Evolutionary conservation across 2,113 vertebrate genomes (phyloP).

Genomic region (Trichechus manatus): DNA sequence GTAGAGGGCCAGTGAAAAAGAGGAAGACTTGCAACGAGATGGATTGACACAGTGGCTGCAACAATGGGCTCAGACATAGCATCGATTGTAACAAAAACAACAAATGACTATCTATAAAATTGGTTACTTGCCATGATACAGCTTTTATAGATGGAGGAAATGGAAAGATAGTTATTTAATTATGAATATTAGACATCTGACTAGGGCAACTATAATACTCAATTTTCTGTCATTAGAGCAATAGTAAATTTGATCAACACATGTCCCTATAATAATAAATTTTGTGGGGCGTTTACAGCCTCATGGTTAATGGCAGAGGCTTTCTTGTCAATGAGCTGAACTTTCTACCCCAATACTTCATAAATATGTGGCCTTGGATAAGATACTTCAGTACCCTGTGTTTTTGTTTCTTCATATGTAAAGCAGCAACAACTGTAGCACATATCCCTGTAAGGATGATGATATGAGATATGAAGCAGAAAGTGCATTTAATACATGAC

Average conservation of each 20-base stretch:
- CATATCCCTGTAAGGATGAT: not conserved
- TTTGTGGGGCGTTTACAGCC: not conserved
- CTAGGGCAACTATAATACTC: not conserved
- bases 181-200: constrained; percentile 46
- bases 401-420: constrained; percentile 33
- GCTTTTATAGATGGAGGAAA: constrained; percentile 54
- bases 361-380: not conserved
- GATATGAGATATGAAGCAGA: constrained; percentile 18
- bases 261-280: not conserved
- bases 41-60: too few species aligned
- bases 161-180: constrained; percentile 19
- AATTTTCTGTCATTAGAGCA: constrained; percentile 67
- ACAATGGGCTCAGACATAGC: not conserved
- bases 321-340: constrained; percentile 5
- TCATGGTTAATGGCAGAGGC: not conserved
- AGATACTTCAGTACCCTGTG: not conserved
- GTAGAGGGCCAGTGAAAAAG: too few species aligned
- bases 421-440: not conserved
- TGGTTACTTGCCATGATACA: constrained; percentile 37
- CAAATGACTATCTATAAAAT: constrained; percentile 41
- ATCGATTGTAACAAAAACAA: too few species aligned
- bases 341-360: not conserved
- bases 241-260: constrained; percentile 43
- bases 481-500: not conserved
- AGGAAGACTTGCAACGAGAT: too few species aligned